Evolutionary conservation across 2,888 invertebrate species (phyloP).

Genomic region (Polietes domitor): DNA sequence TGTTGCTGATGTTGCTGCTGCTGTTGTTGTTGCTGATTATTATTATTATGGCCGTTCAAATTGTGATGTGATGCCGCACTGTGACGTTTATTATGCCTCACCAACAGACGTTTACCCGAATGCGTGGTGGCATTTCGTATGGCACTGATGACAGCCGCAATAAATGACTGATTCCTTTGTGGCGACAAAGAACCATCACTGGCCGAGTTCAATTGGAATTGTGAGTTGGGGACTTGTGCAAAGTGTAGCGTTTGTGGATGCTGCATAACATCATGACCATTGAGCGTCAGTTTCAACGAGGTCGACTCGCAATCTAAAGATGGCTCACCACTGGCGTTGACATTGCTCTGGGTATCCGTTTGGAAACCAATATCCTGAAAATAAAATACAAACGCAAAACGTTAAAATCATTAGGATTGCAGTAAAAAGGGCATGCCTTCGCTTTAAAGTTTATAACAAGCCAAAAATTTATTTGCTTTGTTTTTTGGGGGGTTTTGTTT

Average conservation of each 20-base stretch:
- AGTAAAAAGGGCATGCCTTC: no score
- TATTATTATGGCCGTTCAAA: not conserved
- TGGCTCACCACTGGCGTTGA: constrained; percentile 86
- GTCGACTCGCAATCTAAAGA: constrained; percentile 76
- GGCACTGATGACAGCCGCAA: constrained; percentile 88
- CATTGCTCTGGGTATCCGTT: constrained; percentile 89
- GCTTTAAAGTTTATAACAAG: constrained; percentile 36
- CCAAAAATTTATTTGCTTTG: constrained; percentile 42
- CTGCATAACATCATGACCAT: constrained; percentile 74
- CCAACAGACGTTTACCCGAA: constrained; percentile 78
- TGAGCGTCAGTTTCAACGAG: constrained; percentile 77
- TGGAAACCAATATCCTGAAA: constrained; percentile 88
- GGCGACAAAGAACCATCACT: constrained; percentile 82
- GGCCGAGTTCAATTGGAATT: constrained; percentile 71
- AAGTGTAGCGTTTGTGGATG: constrained; percentile 51
- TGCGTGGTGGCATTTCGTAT: constrained; percentile 83
- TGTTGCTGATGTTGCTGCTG: constrained; percentile 35
- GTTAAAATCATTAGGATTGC: no score
- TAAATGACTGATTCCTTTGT: constrained; percentile 85
- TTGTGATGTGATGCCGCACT: constrained; percentile 75
- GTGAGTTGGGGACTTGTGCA: constrained; percentile 54
- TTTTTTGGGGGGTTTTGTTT: constrained; percentile 7
- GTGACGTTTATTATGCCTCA: constrained; percentile 73
- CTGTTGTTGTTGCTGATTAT: constrained; percentile 31
- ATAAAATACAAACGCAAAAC: constrained; percentile 27